phyloP scores from a whole-genome alignment of 1,140 invertebrate species.

The Drosophila ercepeae region DNA sequence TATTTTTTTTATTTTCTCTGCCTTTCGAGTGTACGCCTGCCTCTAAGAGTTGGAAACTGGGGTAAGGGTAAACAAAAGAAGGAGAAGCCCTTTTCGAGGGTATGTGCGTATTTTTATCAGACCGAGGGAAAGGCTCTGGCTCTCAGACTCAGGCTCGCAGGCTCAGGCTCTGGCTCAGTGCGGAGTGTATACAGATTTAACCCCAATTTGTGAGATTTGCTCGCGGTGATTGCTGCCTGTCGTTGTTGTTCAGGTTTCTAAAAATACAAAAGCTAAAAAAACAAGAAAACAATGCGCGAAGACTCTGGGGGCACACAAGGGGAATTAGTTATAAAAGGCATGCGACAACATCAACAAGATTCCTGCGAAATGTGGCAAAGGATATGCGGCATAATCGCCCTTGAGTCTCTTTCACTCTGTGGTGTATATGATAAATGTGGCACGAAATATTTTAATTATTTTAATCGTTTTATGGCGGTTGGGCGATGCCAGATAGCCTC shows the following conservation, averaged over 20 bases:
- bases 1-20: constrained; percentile 41
- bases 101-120: constrained; percentile 54
- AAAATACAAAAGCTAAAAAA: constrained; percentile 66
- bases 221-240: constrained; percentile 70
- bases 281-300: constrained; percentile 45
- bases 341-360: constrained; percentile 37
- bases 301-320: constrained; percentile 55
- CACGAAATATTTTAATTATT: constrained; percentile 83
- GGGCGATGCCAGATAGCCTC: constrained; percentile 55
- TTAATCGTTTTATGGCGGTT: constrained; percentile 80
- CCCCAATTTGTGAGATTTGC: constrained; percentile 81
- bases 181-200: constrained; percentile 60
- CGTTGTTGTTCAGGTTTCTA: constrained; percentile 63
- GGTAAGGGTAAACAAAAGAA: constrained; percentile 78
- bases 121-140: too few species aligned
- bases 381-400: constrained; percentile 73
- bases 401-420: constrained; percentile 15
- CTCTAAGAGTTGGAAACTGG: constrained; percentile 43
- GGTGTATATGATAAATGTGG: constrained; percentile 74
- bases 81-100: constrained; percentile 71
- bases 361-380: constrained; percentile 19
- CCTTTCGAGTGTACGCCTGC: constrained; percentile 29
- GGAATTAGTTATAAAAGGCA: constrained; percentile 75
- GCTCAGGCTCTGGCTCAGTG: neutral
- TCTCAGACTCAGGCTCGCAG: too few species aligned